Evolutionary conservation across 1,140 invertebrate species (phyloP).

Genomic region (Octopus bimaculoides): DNA sequence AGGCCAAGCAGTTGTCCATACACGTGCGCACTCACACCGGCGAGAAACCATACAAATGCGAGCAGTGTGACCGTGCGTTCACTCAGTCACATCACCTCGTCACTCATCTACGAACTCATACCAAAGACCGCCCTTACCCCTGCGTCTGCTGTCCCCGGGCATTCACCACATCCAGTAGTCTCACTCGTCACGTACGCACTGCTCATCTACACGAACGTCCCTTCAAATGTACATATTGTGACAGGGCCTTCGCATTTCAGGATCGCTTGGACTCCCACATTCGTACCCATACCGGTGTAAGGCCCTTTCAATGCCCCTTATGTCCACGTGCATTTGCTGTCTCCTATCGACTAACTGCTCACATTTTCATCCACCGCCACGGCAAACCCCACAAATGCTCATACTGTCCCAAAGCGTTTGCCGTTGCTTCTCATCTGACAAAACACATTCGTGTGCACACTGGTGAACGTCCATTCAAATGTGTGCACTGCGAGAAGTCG

Average conservation of each 20-base stretch:
- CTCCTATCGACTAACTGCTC: background rate
- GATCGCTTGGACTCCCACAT: background rate
- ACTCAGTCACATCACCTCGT: slow-evolving; percentile 36
- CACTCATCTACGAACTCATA: slow-evolving; percentile 52
- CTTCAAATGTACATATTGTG: slow-evolving; percentile 72
- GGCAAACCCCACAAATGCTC: background rate
- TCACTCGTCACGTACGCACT: slow-evolving; percentile 39
- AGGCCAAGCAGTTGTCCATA: slow-evolving; percentile 37
- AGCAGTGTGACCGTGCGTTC: slow-evolving; percentile 46
- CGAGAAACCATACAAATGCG: slow-evolving; percentile 49
- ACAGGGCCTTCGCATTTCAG: slow-evolving; percentile 65
- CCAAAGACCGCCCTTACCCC: slow-evolving; percentile 17
- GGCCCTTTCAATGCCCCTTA: background rate
- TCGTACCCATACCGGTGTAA: slow-evolving; percentile 64
- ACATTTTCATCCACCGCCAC: background rate
- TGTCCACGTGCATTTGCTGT: background rate
- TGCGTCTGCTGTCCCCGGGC: slow-evolving; percentile 16
- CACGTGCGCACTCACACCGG: slow-evolving; percentile 55
- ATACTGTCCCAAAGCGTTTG: background rate
- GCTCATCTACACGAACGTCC: slow-evolving; percentile 20
- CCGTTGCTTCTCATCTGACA: background rate
- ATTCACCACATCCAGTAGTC: slow-evolving; percentile 16
- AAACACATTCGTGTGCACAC: slow-evolving; percentile 29
- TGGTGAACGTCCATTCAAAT: slow-evolving; percentile 41
- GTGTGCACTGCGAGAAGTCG: slow-evolving; percentile 81